phyloP scores from a whole-genome alignment of 2,888 invertebrate species.

The Acanthosepion pharaonis region DNA sequence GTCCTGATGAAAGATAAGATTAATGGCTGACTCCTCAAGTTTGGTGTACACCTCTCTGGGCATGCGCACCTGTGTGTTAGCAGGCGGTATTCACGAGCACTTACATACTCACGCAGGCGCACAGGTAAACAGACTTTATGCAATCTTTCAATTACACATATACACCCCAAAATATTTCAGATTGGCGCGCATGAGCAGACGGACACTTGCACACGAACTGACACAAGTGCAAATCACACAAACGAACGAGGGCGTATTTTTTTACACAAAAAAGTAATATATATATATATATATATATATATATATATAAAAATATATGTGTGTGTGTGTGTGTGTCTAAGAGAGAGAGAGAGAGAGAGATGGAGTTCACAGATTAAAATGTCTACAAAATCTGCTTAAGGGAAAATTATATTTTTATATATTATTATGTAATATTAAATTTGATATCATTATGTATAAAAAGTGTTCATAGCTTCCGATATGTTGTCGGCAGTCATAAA shows the following conservation, averaged over 20 bases:
- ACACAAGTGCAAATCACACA: not conserved
- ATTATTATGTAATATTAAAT: too few species aligned
- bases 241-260: not conserved
- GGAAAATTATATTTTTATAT: too few species aligned
- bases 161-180: too few species aligned
- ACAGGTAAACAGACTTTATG: not conserved
- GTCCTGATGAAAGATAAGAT: not conserved
- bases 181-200: not conserved
- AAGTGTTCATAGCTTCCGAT: too few species aligned
- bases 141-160: not conserved
- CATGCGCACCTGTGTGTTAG: not conserved
- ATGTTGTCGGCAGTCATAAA: too few species aligned
- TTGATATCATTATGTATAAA: too few species aligned
- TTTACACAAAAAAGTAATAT: not conserved
- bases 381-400: too few species aligned
- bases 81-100: not conserved
- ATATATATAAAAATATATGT: not conserved
- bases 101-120: not conserved
- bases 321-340: too few species aligned
- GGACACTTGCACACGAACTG: not conserved
- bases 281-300: not conserved
- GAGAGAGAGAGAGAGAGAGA: too few species aligned
- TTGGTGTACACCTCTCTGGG: not conserved
- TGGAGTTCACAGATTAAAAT: too few species aligned
- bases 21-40: slow-evolving; percentile 9